Base-by-base conservation (phyloP, 2,888 invertebrate genomes). In the Trypoxylon attenuatum region DNA sequence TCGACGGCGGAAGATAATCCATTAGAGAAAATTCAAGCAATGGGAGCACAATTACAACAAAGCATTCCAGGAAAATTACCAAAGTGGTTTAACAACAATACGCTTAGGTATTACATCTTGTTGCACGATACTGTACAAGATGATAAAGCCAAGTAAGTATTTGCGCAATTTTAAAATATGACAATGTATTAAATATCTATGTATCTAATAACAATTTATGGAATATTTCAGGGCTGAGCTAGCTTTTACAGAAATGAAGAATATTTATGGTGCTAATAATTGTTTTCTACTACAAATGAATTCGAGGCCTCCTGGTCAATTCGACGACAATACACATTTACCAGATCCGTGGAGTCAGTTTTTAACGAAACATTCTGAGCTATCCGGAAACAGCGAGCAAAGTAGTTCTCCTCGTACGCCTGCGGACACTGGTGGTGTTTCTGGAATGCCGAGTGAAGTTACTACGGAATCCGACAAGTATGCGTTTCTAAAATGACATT, bases 241-340 rank as follows among this genome's bases (percentile, higher is more conserved):
- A 71, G 89, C 93, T 56, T 97, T 94, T 88, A 94, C 95, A 79
- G 91, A 92, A 69, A 90, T 99, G 85, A 96, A 96, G 88, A 92
- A 93, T 51, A 92, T 93, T 10, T 98, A 96, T 89, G 98, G 98
- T 8, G 90, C 92, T 29, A 91, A 92, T 78, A 94, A 94, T 84
- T 98, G 98, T 87, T 97, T 97, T 85, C 89, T 98, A 80, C 89
- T 99, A 58, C 92, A 93, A 85, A 93, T 98, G 69, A 99, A 98
- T 88, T 97, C 98, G 0, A 90, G 92, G 77, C 90, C 89, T 49
- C 89, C 90, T 15, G 88, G 89, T 49, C 89, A 90, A 45, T 84
- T 87, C 19, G 87, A 88, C 55, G 88, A 87, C 45, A 84, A 82
- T 69, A 88, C 88, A 61, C 90, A 92, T 83, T 87, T 92, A 82